These are phyloP conservation scores for Poecilia latipinna DNA, from an alignment of 2,113 vertebrate genomes.

Conservation along the genomic window DNA sequence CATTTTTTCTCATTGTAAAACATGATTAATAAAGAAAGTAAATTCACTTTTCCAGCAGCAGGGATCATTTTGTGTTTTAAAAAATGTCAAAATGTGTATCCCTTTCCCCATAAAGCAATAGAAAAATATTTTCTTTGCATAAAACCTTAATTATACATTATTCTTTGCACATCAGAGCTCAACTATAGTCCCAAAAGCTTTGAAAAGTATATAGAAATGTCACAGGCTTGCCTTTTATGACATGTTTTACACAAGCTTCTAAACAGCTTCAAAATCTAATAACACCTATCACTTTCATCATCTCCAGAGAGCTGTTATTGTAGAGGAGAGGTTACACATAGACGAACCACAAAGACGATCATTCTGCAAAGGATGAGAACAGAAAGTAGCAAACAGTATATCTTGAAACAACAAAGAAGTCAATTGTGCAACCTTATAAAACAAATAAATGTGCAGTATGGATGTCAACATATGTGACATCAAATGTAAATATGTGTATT, in stretches of 20 bases:
- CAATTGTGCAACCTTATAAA: slow-evolving; percentile 1
- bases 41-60: too few relatives aligned
- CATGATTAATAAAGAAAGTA: not conserved
- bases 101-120: too few relatives aligned
- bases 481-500: not conserved
- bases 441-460: not conserved
- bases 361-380: not conserved
- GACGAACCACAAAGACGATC: not conserved
- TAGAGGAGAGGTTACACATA: slow-evolving; percentile 10
- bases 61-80: too few relatives aligned
- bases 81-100: too few relatives aligned
- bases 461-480: not conserved
- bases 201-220: not conserved
- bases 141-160: not conserved
- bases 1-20: not conserved
- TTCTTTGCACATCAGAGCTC: not conserved
- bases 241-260: not conserved
- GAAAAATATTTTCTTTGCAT: not conserved
- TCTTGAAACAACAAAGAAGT: not conserved
- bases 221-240: not conserved
- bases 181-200: not conserved
- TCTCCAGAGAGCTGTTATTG: slow-evolving; percentile 12
- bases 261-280: slow-evolving; percentile 20
- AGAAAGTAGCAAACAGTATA: not conserved
- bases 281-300: slow-evolving; percentile 23